Evolutionary conservation across 2,888 invertebrate genomes (phyloP), one percentile per base, ranked within the genome.

Genomic region (Rotaria sp.): DNA sequence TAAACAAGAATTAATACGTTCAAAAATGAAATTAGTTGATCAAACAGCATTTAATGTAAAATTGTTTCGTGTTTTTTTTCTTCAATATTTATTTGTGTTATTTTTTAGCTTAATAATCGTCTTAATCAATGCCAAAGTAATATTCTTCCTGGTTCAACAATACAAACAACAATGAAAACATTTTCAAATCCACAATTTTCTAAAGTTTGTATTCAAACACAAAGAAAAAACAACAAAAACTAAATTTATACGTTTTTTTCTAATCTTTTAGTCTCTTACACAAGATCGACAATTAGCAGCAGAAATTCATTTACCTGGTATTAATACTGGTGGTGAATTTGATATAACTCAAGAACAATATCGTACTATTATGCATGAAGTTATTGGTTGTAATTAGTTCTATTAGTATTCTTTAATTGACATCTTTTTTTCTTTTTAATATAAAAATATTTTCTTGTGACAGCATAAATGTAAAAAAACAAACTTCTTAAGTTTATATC

Each of bases 21-120:
- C 80, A 35, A 80, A 80, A 80, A 80, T 80, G 80, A 80, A 80
- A 80, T 80, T 80, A 80, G 80, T 45, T 80, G 45, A 80, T 45
- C 80, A 45, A 80, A 80, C 80, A 24, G 45, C 45, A 80, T 41
- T n/a, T 26, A n/a, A 45, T 80, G 80, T 80, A 45, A 35, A 35
- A 52, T 7, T 24, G 3, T 52, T 7, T 52, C 21, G 2, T 52
- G 0, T 38, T 7, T 21, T 35, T 3, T 5, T 18, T 35, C 21
- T 67, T 8, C 13, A 4, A 4, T n/a, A 26, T 75, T 75, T 13
- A 38, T 35, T 35, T 21, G 18, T 7, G 15, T 80, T 80, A 24
- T 21, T 24, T 80, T 67, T 67, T 80, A 80, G 80, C 80, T 80
- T 11, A 45, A 45, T 45, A 41, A 45, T 80, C 80, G 80, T 80